phyloP scores from a whole-genome alignment of 2,888 invertebrate genomes.

The Cheilosia vulpina region DNA sequence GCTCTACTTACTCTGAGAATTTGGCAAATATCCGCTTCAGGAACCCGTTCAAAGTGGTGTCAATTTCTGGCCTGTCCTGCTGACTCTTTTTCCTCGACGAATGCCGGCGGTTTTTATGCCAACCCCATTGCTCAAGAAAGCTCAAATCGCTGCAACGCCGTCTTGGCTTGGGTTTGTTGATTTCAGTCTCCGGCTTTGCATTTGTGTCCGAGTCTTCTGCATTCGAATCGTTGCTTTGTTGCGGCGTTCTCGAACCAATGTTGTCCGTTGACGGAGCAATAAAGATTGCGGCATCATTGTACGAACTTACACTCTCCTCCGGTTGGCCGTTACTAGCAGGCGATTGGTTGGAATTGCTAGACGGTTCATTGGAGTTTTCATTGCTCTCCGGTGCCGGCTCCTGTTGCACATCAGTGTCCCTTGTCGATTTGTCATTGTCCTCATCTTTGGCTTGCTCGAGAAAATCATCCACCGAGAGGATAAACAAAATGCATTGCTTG shows the following conservation, averaged over 20 bases:
- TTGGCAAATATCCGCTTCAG: slow-evolving; percentile 78
- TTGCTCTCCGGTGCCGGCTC: slow-evolving; percentile 75
- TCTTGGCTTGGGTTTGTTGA: slow-evolving; percentile 83
- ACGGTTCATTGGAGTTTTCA: slow-evolving; percentile 74
- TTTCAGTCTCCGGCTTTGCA: slow-evolving; percentile 77
- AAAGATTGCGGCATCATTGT: slow-evolving; percentile 66
- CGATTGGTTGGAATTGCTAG: slow-evolving; percentile 63
- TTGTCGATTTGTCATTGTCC: slow-evolving; percentile 59
- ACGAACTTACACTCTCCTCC: slow-evolving; percentile 50
- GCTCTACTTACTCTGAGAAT: slow-evolving; percentile 77
- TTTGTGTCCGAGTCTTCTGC: slow-evolving; percentile 77
- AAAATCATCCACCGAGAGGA: slow-evolving; percentile 82
- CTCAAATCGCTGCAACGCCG: slow-evolving; percentile 90
- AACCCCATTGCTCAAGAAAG: slow-evolving; percentile 90
- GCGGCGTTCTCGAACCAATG: slow-evolving; percentile 76
- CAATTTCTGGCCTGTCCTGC: slow-evolving; percentile 78
- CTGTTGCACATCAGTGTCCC: slow-evolving; percentile 75
- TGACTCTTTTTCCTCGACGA: slow-evolving; percentile 79
- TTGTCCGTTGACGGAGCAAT: slow-evolving; percentile 75
- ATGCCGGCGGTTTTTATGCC: slow-evolving; percentile 85
- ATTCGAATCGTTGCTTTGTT: slow-evolving; percentile 68
- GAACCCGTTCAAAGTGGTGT: slow-evolving; percentile 79
- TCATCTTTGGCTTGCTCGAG: slow-evolving; percentile 81
- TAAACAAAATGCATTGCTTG: slow-evolving; percentile 80
- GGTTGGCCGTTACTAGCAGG: slow-evolving; percentile 59